Percentiles rank a stretch among this genome's conserved stretches.
Evolutionary conservation across 64 coral and sea anemone genomes (phyloP).

Genomic region (Cladopsammia gracilis): DNA sequence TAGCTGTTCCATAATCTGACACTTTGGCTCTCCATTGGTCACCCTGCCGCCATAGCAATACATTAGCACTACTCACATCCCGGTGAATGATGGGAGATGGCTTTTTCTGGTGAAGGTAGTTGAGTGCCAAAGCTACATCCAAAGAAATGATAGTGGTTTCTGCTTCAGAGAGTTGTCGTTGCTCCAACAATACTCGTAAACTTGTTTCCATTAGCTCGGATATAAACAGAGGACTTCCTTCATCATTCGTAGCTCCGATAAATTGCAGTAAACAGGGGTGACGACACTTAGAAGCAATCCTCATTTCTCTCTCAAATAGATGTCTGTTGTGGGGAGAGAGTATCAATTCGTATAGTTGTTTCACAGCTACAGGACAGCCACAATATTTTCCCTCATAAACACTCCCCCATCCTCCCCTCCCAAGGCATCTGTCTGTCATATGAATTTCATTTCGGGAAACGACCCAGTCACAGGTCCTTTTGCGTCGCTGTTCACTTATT

Average conservation of each 20-base stretch:
- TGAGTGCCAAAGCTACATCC: constrained; percentile 38
- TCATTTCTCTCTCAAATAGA: constrained; percentile 68
- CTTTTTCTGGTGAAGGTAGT: constrained; percentile 26
- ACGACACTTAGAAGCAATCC: constrained; percentile 47
- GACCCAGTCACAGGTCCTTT: neutral
- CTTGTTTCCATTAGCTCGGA: constrained; percentile 34
- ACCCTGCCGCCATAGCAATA: constrained; percentile 32
- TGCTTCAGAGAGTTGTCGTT: neutral
- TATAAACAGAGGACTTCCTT: constrained; percentile 9
- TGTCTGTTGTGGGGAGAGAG: constrained; percentile 7
- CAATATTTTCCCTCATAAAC: constrained; percentile 23
- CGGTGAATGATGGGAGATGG: constrained; percentile 43
- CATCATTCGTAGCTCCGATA: constrained; percentile 30
- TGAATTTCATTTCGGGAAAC: constrained; percentile 39
- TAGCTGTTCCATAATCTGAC: constrained; percentile 52
- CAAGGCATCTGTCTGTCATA: neutral
- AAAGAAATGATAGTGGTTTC: neutral
- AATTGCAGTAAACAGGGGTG: constrained; percentile 70
- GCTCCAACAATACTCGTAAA: constrained; percentile 8
- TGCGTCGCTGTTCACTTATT: neutral
- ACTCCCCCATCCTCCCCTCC: constrained; percentile 24
- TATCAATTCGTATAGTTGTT: constrained; percentile 32
- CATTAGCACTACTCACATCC: constrained; percentile 60
- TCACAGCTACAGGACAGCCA: constrained; percentile 57
- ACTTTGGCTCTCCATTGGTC: constrained; percentile 26